Base-by-base conservation (phyloP, 2,888 invertebrate species). In the Dynastes maya region DNA sequence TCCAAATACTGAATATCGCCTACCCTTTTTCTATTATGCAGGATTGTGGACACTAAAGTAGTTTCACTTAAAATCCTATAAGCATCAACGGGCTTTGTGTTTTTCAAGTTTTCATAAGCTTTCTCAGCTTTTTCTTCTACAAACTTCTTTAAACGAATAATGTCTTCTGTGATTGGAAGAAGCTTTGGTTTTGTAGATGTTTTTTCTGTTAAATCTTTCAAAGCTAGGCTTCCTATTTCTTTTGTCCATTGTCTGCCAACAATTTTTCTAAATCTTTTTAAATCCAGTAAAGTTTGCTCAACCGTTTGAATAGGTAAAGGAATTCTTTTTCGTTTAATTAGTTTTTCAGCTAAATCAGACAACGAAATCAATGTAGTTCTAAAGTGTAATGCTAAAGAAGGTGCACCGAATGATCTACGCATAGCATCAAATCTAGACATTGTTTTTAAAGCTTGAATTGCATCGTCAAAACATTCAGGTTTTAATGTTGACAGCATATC, bases 11-110 rank as follows among this genome's bases (percentile, higher is more conserved):
- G 82, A 22, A 64, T 32, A 13, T 64, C 64, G 32, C 64, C 64
- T 1, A 64, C 64, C 13, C 64, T 80, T 77, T 82, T 81, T 67
- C 81, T 80, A 40, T 82, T 82, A 49, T 80, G 80, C 16, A 82
- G 32, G 11, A 82, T 80, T 11, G 80, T 80, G 13, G 61, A 51
- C 16, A 80, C 79, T 8, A 82, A 79, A 53, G 70, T 55, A 51
- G 79, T 79, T 81, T 82, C 81, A 32, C 67, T 40, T 51, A 82
- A 67, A 49, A 71, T 77, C 78, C 51, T 79, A 67, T 77, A 78
- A 16, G 45, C 45, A 45, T 5, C 6, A 8, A 45, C 9, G 5
- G 45, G 9, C 9, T 55, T 55, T 5, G 55, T 16, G 6, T 4
- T 13, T 16, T 55, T 55, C n/a, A 71, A 51, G 51, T 55, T 5